phyloP scores from a whole-genome alignment of 37 sponge, comb jelly and placozoan species.

The Crambe crambe region DNA sequence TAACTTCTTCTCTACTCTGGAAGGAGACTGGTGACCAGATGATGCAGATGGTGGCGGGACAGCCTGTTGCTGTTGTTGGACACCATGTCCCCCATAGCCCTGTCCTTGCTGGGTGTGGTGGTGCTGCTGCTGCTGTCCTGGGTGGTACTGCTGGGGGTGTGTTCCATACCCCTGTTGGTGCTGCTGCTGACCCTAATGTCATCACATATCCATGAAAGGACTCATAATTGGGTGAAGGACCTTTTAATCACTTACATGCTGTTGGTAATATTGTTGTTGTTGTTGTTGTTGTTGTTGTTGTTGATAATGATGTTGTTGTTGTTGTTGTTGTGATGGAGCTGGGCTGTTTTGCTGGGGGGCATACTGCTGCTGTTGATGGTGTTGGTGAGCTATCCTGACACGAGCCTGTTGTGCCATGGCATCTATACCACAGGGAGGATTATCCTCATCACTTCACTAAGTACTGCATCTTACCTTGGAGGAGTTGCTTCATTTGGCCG shows the following conservation, averaged over 20 bases:
- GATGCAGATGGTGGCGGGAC: no score
- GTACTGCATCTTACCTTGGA: no score
- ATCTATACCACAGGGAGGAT: slow-evolving; percentile 3
- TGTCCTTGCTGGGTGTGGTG: not conserved
- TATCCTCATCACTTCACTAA: no score
- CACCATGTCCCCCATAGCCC: not conserved
- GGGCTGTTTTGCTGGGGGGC: not conserved
- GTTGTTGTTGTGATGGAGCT: not conserved
- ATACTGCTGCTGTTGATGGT: not conserved
- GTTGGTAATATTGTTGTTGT: slow-evolving; percentile 3
- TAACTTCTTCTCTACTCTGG: not conserved
- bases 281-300: slow-evolving; percentile 6
- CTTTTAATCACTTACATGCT: not conserved
- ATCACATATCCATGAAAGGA: no score
- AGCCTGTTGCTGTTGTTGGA: slow-evolving; percentile 20
- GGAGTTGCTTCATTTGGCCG: slow-evolving; percentile 66
- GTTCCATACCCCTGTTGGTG: no score
- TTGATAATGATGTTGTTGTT: not conserved
- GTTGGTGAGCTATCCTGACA: not conserved
- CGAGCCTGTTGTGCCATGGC: slow-evolving; percentile 45
- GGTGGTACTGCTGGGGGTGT: not conserved
- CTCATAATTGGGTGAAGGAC: not conserved
- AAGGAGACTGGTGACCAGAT: not conserved
- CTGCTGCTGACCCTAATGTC: no score
- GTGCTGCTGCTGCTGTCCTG: not conserved